These are phyloP conservation scores for Aricia agestis DNA, from an alignment of 1,140 invertebrate species.

Conservation along the genomic window DNA sequence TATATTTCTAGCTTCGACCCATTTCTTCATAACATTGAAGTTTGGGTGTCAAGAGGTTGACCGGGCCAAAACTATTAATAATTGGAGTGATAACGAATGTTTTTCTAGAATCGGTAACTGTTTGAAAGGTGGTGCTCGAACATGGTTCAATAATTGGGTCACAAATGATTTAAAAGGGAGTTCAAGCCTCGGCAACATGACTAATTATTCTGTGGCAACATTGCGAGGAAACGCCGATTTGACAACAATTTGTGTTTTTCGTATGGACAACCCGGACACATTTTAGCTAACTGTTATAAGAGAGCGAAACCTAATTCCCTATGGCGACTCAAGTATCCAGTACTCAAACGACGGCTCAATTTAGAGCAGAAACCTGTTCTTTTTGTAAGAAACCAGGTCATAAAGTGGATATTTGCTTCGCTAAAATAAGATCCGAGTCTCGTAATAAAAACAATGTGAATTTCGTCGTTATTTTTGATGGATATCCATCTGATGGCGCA, in stretches of 20 bases:
- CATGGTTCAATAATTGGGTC: slow-evolving; percentile 22
- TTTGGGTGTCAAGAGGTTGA: slow-evolving; percentile 28
- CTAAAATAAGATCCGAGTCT: neutral
- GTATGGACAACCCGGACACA: too few relatives aligned
- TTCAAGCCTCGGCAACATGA: slow-evolving; percentile 31
- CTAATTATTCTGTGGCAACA: too few relatives aligned
- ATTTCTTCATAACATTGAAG: slow-evolving; percentile 23
- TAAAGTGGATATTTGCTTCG: slow-evolving; percentile 11
- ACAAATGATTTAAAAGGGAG: slow-evolving; percentile 26
- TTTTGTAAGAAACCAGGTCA: slow-evolving; percentile 22
- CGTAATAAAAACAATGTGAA: slow-evolving; percentile 3
- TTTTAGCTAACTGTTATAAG: too few relatives aligned
- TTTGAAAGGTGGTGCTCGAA: slow-evolving; percentile 27
- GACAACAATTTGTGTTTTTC: too few relatives aligned
- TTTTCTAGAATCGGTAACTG: slow-evolving; percentile 22
- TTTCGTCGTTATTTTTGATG: too few relatives aligned
- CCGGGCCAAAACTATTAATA: slow-evolving; percentile 8
- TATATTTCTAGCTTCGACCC: slow-evolving; percentile 28
- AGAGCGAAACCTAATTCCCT: too few relatives aligned
- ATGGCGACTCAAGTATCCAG: too few relatives aligned
- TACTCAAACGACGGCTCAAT: neutral
- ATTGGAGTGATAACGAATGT: slow-evolving; percentile 28
- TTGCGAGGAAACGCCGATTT: too few relatives aligned
- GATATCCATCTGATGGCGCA: too few relatives aligned
- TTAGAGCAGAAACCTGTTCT: neutral